Evolutionary conservation across 2,113 vertebrate species (phyloP).

Genomic region (Ophiodon elongatus): DNA sequence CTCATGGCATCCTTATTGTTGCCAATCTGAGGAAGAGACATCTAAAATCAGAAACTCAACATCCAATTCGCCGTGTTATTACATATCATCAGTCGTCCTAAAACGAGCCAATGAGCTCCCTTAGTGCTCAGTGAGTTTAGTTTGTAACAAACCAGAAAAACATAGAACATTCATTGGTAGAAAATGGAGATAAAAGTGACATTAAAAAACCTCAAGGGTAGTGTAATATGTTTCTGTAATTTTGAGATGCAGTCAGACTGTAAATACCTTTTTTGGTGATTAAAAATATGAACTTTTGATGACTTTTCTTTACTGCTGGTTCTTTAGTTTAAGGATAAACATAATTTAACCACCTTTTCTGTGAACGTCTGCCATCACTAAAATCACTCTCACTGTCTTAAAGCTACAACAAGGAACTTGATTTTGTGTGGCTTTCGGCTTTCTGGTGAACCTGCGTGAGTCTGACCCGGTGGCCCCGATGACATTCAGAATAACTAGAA

Average conservation of each 20-base stretch:
- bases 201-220: not conserved
- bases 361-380: not conserved
- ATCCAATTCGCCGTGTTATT: not conserved
- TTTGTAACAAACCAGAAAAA: not conserved
- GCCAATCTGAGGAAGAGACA: slow-evolving; percentile 86
- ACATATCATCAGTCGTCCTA: not conserved
- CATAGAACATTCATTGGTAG: not conserved
- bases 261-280: not conserved
- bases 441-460: too few species aligned
- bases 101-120: not conserved
- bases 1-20: slow-evolving; percentile 97
- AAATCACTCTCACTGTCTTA: not conserved
- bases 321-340: not conserved
- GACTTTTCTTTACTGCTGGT: not conserved
- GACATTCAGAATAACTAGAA: not conserved
- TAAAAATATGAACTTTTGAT: not conserved
- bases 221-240: not conserved
- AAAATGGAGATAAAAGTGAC: not conserved
- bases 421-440: too few species aligned
- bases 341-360: not conserved
- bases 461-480: too few species aligned
- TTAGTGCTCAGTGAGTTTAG: not conserved
- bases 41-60: slow-evolving; percentile 9
- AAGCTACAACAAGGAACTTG: too few species aligned
- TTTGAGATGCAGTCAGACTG: not conserved